These are phyloP conservation scores for Leontopithecus rosalia DNA, from an alignment of 2,797 vertebrate species.

Conservation along the genomic window DNA sequence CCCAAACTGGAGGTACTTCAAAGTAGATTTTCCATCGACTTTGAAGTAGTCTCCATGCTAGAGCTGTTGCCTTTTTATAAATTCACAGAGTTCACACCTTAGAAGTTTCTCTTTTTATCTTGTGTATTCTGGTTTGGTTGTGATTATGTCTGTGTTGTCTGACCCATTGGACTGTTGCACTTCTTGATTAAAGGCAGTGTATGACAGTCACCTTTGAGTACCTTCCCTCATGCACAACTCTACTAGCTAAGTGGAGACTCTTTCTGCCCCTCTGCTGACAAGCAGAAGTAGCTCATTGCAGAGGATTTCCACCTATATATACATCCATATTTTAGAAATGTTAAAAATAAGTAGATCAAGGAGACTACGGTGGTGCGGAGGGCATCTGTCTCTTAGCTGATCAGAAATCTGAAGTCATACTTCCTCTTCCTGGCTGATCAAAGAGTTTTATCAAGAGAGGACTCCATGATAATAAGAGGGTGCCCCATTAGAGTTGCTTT, in stretches of 20 bases:
- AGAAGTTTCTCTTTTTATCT: background rate
- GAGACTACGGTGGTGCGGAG: background rate
- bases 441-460: background rate
- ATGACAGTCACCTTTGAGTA: background rate
- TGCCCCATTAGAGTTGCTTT: background rate
- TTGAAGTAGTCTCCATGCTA: background rate
- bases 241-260: background rate
- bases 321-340: background rate
- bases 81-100: background rate
- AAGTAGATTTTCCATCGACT: background rate
- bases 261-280: background rate
- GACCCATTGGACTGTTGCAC: background rate
- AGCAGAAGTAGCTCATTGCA: background rate
- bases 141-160: background rate
- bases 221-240: background rate
- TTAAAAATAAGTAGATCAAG: background rate
- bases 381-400: background rate
- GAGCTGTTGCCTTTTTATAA: constrained; percentile 9
- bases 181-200: background rate
- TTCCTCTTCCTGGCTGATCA: background rate
- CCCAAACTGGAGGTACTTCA: background rate
- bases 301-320: background rate
- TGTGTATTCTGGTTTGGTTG: background rate
- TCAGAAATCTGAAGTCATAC: background rate
- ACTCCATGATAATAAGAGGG: background rate